A percentile compares a stretch with the other conserved stretches of the same genome.
Evolutionary conservation across 2,113 vertebrate genomes (phyloP).

Genomic region (Alethe diademata): DNA sequence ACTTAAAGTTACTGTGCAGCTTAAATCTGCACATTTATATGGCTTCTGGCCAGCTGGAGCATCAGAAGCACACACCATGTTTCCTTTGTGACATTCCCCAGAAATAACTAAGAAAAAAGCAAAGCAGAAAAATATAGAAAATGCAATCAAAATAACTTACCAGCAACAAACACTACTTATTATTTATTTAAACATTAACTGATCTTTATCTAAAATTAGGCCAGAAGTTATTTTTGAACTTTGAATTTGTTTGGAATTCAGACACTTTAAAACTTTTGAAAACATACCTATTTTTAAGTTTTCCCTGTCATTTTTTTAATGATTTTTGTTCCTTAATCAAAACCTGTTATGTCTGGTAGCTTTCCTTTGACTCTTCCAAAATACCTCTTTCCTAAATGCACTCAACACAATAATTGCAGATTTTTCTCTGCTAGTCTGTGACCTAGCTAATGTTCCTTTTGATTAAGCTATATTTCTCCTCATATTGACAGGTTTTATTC

Average conservation of each 20-base stretch:
- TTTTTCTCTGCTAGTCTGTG: not conserved
- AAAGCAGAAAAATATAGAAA: not conserved
- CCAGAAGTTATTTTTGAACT: not conserved
- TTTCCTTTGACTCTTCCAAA: not conserved
- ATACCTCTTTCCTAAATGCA: not conserved
- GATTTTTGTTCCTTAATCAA: not conserved
- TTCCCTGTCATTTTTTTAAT: not conserved
- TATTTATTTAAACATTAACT: not conserved
- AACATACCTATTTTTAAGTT: not conserved
- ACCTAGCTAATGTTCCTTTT: conserved; percentile 40
- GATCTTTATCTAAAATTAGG: not conserved
- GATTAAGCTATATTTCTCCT: not conserved
- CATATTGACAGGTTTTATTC: not conserved
- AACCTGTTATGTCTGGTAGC: not conserved
- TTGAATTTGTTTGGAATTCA: not conserved
- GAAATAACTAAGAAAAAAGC: not conserved
- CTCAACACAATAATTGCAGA: not conserved
- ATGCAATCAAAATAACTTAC: not conserved
- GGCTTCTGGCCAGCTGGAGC: not conserved
- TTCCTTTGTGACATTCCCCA: not conserved
- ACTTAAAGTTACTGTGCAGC: not conserved
- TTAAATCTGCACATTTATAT: not conserved
- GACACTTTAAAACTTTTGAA: not conserved
- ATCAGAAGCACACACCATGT: not conserved
- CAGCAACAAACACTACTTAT: not conserved